phyloP scores from a whole-genome alignment of 2,797 vertebrate genomes.

The Xyrichtys novacula region DNA sequence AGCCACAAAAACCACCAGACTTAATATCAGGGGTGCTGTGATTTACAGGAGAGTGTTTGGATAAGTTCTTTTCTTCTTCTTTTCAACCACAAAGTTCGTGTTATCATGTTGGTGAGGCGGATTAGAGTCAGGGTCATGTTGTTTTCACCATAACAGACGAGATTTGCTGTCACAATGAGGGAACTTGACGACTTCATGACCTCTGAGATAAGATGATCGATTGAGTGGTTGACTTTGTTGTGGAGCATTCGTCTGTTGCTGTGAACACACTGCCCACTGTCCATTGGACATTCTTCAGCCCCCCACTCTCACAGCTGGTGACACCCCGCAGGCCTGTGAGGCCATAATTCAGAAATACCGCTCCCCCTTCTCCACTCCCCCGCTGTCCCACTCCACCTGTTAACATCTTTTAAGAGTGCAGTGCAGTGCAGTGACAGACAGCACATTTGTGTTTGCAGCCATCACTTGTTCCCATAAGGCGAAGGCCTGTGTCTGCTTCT shows the following conservation, averaged over 20 bases:
- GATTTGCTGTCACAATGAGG: conserved; percentile 64
- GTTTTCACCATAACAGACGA: conserved; percentile 61
- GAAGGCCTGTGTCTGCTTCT: conserved; percentile 58
- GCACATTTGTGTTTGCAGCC: conserved; percentile 52
- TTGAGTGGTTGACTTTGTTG: conserved; percentile 67
- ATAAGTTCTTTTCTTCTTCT: conserved; percentile 12
- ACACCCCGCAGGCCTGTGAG: conserved; percentile 28
- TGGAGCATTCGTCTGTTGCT: conserved; percentile 33
- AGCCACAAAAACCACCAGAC: conserved; percentile 23
- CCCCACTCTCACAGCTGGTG: conserved; percentile 56
- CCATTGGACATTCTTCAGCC: conserved; percentile 47
- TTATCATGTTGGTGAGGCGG: conserved; percentile 22
- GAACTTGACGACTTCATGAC: conserved; percentile 65
- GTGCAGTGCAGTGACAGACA: conserved; percentile 34
- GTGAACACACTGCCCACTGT: conserved; percentile 51
- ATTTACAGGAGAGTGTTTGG: not conserved
- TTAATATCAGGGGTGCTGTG: conserved; percentile 24
- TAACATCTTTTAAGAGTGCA: conserved; percentile 46
- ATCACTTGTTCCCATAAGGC: conserved; percentile 37
- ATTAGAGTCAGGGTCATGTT: conserved; percentile 35
- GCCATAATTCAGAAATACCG: conserved; percentile 61
- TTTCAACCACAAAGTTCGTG: conserved; percentile 32
- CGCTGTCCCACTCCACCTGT: conserved; percentile 67
- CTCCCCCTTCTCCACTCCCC: conserved; percentile 44
- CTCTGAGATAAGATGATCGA: conserved; percentile 30